Conservation (phyloP, 1,140 invertebrate genomes). For the Platyscapa corneri region DNA sequence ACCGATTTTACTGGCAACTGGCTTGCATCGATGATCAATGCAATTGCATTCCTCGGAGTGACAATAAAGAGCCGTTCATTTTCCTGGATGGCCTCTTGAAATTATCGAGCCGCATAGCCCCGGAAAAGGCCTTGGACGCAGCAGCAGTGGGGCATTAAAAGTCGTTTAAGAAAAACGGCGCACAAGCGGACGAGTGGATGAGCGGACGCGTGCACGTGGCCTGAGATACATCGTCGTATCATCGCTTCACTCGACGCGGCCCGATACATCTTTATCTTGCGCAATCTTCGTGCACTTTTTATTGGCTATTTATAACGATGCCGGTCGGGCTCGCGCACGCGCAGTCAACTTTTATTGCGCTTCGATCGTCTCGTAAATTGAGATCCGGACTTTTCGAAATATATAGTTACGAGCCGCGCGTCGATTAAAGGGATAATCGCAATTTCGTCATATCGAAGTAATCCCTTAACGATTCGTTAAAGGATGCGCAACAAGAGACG, state of each 20-base stretch:
- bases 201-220: not conserved
- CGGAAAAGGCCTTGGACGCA: not conserved
- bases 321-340: not conserved
- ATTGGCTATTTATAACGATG: slow-evolving; percentile 33
- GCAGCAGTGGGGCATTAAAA: slow-evolving; percentile 18
- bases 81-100: too few relatives aligned
- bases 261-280: slow-evolving; percentile 34
- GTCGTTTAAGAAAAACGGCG: slow-evolving; percentile 11
- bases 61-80: not conserved
- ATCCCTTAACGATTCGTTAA: not conserved
- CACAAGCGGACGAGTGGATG: too few relatives aligned
- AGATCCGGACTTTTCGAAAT: not conserved
- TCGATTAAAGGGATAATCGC: slow-evolving; percentile 32
- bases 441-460: slow-evolving; percentile 30
- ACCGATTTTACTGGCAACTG: too few relatives aligned
- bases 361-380: slow-evolving; percentile 23
- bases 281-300: slow-evolving; percentile 32
- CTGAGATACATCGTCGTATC: not conserved
- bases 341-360: slow-evolving; percentile 16
- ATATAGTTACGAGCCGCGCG: not conserved
- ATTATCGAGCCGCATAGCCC: too few relatives aligned
- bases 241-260: slow-evolving; percentile 19
- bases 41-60: not conserved
- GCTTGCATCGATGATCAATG: too few relatives aligned
- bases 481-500: not conserved